Base-by-base conservation (phyloP, 1,140 invertebrate genomes). In the Drosophila hydei region DNA sequence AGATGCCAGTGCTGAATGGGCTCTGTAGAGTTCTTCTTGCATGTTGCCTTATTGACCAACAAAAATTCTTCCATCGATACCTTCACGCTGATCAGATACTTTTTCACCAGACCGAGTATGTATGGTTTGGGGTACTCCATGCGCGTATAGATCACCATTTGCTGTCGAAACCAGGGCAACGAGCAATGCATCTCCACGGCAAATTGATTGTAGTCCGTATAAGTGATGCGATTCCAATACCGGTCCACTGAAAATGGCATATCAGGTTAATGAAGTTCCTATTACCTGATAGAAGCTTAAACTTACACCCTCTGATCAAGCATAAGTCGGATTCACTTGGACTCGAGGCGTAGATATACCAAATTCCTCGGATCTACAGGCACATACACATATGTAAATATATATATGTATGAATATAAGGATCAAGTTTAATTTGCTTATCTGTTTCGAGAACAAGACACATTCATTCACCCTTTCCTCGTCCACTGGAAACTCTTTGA, bases 171-270 rank as follows among this genome's bases (percentile, higher is more conserved):
- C 81, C 81, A 85, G 33, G 80, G 74, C 45, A 69, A 1, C 0
- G 74, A 62, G 9, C 80, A 85, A 42, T 87, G 77, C 3, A 87
- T 55, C 9, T 85, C 80, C 33, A 85, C 70, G 0, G 74, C 81
- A 52, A 33, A 72, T 19, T 45, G 75, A 0, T 11, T 30, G 16
- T 80, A 85, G 63, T 87, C 81, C 2, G 70, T 77, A 5, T 47
- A 43, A 6, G 80, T 85, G 9, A 85, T 77, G 25, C 74, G 51
- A 2, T 65, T 87, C 80, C 80, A 85, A 36, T 87, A 85, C 9
- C 64, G 47, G 51, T 85, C 59, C 55, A 87, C 80, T 85, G 27
- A 7, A 52, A 60, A 12, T 7, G 21, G 9, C 2, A 16, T 16
- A 16, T 1, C 11, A 14, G n/a, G n/a, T 11, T 38, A 23, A 27